Base-by-base conservation (phyloP, 2,113 vertebrate genomes). In the Carettochelys insculpta region DNA sequence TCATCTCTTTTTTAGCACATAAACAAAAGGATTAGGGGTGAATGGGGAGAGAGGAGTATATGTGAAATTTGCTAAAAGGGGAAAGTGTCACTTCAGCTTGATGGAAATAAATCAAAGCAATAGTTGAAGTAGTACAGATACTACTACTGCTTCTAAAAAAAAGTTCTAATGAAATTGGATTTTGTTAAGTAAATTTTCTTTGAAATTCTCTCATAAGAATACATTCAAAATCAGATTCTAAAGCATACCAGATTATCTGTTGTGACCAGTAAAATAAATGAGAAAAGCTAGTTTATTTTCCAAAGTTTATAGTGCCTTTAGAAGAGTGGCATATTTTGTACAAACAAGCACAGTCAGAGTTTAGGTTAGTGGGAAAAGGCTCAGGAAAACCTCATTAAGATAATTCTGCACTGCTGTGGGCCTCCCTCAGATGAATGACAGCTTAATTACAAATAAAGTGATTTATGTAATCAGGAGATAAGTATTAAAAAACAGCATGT, bases 1-100 rank as follows among this genome's bases (percentile, higher is more conserved):
- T 94, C 87, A 92, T 76, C 93, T 77, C 73, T 95, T n/a, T 95
- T 91, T 94, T 85, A 95, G 95, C 92, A 96, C 34, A n/a, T 88
- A 95, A 91, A 89, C 68, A 92, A 88, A 77, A 86, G 89, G 77
- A 51, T 71, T 94, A 94, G 58, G 77, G 86, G n/a, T n/a, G n/a
- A n/a, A n/a, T n/a, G 47, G 85, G 91, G 14, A 92, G 95, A 41
- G 76, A 90, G 41, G 89, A 92, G 14, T 87, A 88, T 82, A 56
- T 34, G 80, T n/a, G 90, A 90, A 86, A 87, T 89, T 96, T 94
- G 47, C 20, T 89, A 51, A 90, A 96, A 95, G 52, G 47, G 17
- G n/a, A 87, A 90, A 88, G 86, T 80, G 54, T 93, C 76, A 93
- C 82, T 92, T 75, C 51, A 94, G 24, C 80, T 88, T 83, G 31